Evolutionary conservation across 2,113 vertebrate species (phyloP).

Genomic region (Burhinus bistriatus): DNA sequence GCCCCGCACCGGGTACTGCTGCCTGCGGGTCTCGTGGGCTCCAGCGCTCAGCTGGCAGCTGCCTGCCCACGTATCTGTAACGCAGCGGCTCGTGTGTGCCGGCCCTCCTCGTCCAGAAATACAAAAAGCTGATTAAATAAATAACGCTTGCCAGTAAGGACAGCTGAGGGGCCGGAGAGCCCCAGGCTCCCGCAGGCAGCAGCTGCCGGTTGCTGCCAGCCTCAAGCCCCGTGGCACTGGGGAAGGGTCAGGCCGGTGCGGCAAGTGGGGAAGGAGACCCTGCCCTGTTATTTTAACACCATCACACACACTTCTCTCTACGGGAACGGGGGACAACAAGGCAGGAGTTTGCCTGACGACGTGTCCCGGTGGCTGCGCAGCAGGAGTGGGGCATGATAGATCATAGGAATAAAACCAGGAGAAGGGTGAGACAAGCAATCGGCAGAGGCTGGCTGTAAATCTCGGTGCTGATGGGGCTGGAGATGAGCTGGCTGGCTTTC

Average conservation of each 20-base stretch:
- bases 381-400: slow-evolving; percentile 52
- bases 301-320: neutral
- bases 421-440: slow-evolving; percentile 29
- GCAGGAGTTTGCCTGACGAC: slow-evolving; percentile 53
- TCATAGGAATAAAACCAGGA: slow-evolving; percentile 41
- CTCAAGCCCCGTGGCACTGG: neutral
- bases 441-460: slow-evolving; percentile 49
- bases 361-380: slow-evolving; percentile 22
- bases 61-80: neutral
- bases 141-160: neutral
- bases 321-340: neutral
- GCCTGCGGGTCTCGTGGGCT: neutral
- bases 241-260: neutral
- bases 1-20: neutral
- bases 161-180: neutral
- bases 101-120: neutral
- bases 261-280: neutral
- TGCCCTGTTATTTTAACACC: slow-evolving; percentile 6
- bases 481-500: slow-evolving; percentile 56
- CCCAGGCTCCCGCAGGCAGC: neutral
- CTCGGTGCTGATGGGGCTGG: slow-evolving; percentile 48
- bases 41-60: neutral
- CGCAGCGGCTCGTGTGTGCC: neutral
- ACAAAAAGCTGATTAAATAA: neutral
- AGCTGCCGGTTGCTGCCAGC: neutral